A percentile compares a stretch with the other conserved stretches of the same genome.
These are phyloP conservation scores for Drosophila borealis DNA, from an alignment of 2,888 invertebrate species.

Conservation along the genomic window DNA sequence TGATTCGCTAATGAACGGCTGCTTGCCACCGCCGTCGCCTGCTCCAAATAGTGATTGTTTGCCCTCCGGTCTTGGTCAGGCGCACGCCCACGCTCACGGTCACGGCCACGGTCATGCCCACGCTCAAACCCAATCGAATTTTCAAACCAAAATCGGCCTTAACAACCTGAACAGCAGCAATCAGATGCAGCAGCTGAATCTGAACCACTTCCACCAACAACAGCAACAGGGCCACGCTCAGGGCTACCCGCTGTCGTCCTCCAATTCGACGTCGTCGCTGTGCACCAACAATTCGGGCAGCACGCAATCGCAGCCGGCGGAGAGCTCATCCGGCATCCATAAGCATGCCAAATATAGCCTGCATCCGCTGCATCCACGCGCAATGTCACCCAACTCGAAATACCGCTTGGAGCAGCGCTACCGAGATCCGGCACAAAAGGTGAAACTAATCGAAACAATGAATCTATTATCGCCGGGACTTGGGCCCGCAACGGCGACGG, in stretches of 20 bases:
- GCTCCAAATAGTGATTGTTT: slow-evolving; percentile 84
- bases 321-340: slow-evolving; percentile 23
- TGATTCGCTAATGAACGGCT: slow-evolving; percentile 76
- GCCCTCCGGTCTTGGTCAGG: slow-evolving; percentile 63
- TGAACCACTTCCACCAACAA: slow-evolving; percentile 43
- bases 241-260: slow-evolving; percentile 37
- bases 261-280: slow-evolving; percentile 53
- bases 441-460: slow-evolving; percentile 36
- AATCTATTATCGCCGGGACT: slow-evolving; percentile 15
- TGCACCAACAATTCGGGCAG: slow-evolving; percentile 39
- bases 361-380: slow-evolving; percentile 62
- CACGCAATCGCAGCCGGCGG: slow-evolving; percentile 35
- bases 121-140: slow-evolving; percentile 16
- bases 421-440: slow-evolving; percentile 68
- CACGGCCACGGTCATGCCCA: slow-evolving; percentile 7
- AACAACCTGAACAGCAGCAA: background rate
- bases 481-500: slow-evolving; percentile 1
- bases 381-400: slow-evolving; percentile 83
- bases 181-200: slow-evolving; percentile 42
- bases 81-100: background rate
- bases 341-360: slow-evolving; percentile 36
- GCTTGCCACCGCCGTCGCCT: slow-evolving; percentile 84
- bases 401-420: slow-evolving; percentile 83
- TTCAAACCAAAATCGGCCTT: slow-evolving; percentile 10
- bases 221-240: slow-evolving; percentile 27